Conservation (phyloP, 23 tunicate species). For the Aplidium turbinatum region DNA sequence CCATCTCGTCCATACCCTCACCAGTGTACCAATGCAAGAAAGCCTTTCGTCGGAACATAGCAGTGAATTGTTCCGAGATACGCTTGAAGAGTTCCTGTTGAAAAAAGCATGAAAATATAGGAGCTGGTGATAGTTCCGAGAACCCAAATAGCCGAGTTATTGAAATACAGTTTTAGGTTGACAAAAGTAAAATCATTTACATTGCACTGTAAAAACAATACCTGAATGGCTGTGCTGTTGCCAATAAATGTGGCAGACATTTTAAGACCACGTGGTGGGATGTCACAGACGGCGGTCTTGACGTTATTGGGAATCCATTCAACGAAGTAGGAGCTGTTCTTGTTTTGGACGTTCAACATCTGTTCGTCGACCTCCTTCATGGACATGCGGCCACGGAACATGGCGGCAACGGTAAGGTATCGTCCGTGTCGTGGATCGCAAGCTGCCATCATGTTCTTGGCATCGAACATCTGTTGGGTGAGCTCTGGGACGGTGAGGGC, state of each 20-base stretch:
- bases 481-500: slow-evolving; percentile 98
- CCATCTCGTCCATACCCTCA: slow-evolving; percentile 99
- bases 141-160: too few species aligned
- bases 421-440: slow-evolving; percentile 97
- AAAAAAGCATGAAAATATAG: background rate
- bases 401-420: slow-evolving; percentile 89
- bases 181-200: too few species aligned
- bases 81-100: slow-evolving; percentile 88
- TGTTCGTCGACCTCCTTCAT: slow-evolving; percentile 97
- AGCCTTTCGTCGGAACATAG: slow-evolving; percentile 96
- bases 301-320: slow-evolving; percentile 98
- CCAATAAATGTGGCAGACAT: slow-evolving; percentile 95
- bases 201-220: too few species aligned
- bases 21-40: slow-evolving; percentile 99
- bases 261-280: slow-evolving; percentile 92
- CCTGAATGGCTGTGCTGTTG: slow-evolving; percentile 95
- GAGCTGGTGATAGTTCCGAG: too few species aligned
- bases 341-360: slow-evolving; percentile 94
- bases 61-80: slow-evolving; percentile 91
- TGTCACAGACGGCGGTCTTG: slow-evolving; percentile 96
- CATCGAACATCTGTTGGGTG: slow-evolving; percentile 97
- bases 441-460: slow-evolving; percentile 98
- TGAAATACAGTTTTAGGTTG: too few species aligned
- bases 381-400: slow-evolving; percentile 99
- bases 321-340: slow-evolving; percentile 94